Evolutionary conservation across 2,797 vertebrate genomes (phyloP).

Genomic region (Aselliscus stoliczkanus): DNA sequence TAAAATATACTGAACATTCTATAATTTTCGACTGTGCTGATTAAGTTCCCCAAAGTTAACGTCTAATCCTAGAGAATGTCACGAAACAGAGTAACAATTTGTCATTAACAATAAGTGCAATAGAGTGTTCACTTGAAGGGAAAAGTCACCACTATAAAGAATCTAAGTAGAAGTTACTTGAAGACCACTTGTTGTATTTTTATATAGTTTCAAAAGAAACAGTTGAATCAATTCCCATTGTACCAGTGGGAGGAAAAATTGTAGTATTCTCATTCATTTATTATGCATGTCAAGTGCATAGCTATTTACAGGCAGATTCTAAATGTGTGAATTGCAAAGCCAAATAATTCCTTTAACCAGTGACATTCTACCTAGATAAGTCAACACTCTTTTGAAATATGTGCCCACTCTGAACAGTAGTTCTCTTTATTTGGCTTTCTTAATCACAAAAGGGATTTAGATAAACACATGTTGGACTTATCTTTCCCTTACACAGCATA

Average conservation of each 20-base stretch:
- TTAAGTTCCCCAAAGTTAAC: neutral
- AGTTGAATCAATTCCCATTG: neutral
- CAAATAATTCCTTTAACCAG: neutral
- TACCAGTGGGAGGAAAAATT: neutral
- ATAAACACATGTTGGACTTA: neutral
- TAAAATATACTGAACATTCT: conserved; percentile 6
- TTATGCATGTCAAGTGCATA: neutral
- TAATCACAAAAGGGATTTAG: neutral
- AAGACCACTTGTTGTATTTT: neutral
- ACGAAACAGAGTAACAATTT: conserved; percentile 22
- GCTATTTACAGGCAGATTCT: neutral
- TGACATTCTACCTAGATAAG: neutral
- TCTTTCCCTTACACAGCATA: neutral
- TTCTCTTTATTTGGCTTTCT: neutral
- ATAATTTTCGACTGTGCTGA: conserved; percentile 4
- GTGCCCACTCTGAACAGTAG: neutral
- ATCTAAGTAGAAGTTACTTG: conserved; percentile 50
- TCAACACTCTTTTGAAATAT: neutral
- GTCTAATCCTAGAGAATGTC: neutral
- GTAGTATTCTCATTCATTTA: neutral
- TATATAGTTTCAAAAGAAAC: conserved; percentile 19
- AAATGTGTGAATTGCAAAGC: neutral
- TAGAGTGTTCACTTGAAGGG: neutral
- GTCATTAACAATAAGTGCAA: conserved; percentile 52
- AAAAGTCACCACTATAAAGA: neutral